phyloP scores from a whole-genome alignment of 2,888 invertebrate genomes.

The Hoplodrina blanda region DNA sequence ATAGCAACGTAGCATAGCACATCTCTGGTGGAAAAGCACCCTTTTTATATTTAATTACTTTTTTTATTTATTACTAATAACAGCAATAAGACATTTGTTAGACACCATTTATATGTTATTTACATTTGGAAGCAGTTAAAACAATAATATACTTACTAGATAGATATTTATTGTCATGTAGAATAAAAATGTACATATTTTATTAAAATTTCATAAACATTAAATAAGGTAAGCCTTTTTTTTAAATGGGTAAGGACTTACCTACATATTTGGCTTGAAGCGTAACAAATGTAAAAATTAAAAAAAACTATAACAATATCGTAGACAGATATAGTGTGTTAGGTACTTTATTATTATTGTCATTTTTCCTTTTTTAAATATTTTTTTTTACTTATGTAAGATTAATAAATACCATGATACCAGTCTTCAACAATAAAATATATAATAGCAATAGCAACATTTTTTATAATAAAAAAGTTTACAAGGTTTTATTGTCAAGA shows the following conservation, averaged over 20 bases:
- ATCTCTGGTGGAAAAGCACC: too few species aligned
- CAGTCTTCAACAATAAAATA: constrained; percentile 54
- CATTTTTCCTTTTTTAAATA: constrained; percentile 8
- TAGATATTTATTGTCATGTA: constrained; percentile 36
- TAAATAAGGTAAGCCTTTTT: background rate
- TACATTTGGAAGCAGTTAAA: constrained; percentile 42
- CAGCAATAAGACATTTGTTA: constrained; percentile 27
- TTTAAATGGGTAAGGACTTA: background rate
- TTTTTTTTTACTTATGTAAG: constrained; percentile 9
- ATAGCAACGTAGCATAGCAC: too few species aligned
- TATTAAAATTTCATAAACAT: background rate
- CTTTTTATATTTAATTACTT: constrained; percentile 8
- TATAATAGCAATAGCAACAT: constrained; percentile 47
- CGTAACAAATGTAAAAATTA: constrained; percentile 48
- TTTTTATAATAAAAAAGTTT: constrained; percentile 30
- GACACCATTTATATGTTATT: constrained; percentile 27
- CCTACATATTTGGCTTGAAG: constrained; percentile 23
- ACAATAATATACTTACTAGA: constrained; percentile 4
- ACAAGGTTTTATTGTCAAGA: constrained; percentile 49
- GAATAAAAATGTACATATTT: constrained; percentile 6
- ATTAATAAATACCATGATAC: background rate
- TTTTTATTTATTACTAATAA: constrained; percentile 31
- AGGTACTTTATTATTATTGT: constrained; percentile 37
- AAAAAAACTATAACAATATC: constrained; percentile 34
- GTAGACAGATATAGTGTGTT: too few species aligned